A percentile compares a stretch with the other conserved stretches of the same genome.
Evolutionary conservation across 2,888 invertebrate species (phyloP).

Genomic region (Spilarctia lutea): DNA sequence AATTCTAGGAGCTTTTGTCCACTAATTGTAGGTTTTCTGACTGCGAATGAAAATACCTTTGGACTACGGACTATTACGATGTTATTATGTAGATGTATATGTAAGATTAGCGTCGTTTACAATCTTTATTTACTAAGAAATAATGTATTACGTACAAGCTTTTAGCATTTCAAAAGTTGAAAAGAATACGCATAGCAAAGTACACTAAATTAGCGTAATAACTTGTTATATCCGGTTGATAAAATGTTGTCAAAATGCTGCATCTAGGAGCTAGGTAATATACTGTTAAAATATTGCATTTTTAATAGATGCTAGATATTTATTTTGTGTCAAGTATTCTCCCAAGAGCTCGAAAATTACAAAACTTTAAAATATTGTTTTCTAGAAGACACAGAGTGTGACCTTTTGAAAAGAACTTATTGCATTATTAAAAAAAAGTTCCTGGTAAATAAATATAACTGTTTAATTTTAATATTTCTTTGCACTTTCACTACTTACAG

Average conservation of each 20-base stretch:
- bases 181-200: not conserved
- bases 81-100: not conserved
- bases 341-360: no score
- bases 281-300: no score
- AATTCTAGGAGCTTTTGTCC: not conserved
- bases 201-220: not conserved
- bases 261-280: no score
- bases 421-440: not conserved
- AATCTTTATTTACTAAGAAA: not conserved
- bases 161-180: not conserved
- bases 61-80: not conserved
- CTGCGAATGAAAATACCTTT: not conserved
- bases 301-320: no score
- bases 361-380: no score
- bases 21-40: not conserved
- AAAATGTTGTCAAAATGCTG: no score
- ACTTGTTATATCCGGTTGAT: not conserved
- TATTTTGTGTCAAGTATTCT: no score
- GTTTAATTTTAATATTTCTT: not conserved
- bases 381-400: no score
- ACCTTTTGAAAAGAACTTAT: no score
- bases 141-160: not conserved
- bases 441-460: not conserved
- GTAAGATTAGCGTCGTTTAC: not conserved
- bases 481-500: constrained; percentile 42